Percentiles rank a stretch among this genome's conserved stretches.
Conservation (phyloP, 2,888 invertebrate species). For the Habroteleia sp. region DNA sequence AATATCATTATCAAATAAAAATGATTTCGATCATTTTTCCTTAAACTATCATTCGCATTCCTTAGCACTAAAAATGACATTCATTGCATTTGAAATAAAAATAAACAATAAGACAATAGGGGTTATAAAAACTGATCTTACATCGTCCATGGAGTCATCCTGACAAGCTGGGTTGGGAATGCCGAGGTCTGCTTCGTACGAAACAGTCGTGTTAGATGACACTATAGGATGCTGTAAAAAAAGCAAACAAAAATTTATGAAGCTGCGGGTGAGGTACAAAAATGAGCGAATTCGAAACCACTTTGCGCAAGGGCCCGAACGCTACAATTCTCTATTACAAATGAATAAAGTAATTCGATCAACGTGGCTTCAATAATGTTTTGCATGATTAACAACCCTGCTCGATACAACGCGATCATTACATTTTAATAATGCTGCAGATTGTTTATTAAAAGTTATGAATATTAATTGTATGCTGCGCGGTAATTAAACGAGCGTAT, state of each 20-base stretch:
- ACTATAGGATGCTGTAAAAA: slow-evolving; percentile 64
- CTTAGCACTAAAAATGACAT: too few species aligned
- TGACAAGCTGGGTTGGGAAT: slow-evolving; percentile 66
- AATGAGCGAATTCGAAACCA: background rate
- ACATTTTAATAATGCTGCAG: slow-evolving; percentile 33
- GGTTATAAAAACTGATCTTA: too few species aligned
- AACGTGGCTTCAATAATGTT: background rate
- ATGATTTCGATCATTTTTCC: too few species aligned
- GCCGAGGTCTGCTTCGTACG: slow-evolving; percentile 58
- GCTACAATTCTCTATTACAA: background rate
- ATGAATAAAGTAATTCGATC: slow-evolving; percentile 19
- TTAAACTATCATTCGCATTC: too few species aligned
- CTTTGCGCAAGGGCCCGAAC: background rate
- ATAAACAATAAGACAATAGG: too few species aligned
- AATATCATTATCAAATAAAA: too few species aligned
- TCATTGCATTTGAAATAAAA: too few species aligned
- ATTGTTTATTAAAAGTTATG: slow-evolving; percentile 44
- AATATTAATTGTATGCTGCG: slow-evolving; percentile 27
- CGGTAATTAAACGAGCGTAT: slow-evolving; percentile 12
- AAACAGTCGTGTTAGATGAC: slow-evolving; percentile 54
- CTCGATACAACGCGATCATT: slow-evolving; percentile 22
- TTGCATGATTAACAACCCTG: slow-evolving; percentile 22
- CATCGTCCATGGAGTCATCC: slow-evolving; percentile 44
- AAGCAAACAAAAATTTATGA: slow-evolving; percentile 44
- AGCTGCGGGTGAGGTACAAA: slow-evolving; percentile 1